Evolutionary conservation across 2,113 vertebrate species (phyloP), one percentile per base, ranked within the genome.

Genomic region (Lutjanus erythropterus): DNA sequence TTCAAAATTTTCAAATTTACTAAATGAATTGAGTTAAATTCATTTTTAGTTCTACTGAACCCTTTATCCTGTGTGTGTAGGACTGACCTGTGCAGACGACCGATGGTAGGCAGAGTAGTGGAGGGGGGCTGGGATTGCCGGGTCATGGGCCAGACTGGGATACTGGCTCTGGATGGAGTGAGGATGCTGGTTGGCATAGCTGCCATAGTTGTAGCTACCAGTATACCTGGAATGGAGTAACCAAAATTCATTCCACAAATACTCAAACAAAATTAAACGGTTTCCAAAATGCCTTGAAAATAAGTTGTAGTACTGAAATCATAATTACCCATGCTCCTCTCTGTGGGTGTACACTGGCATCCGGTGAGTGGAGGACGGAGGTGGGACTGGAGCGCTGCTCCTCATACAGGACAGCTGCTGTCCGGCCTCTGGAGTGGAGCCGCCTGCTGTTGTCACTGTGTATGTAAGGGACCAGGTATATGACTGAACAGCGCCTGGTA

Each of bases 381-480:
- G 92, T 15, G 97, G 95, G 21, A 96, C 92, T 0, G 97, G 96
- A 0, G 97, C 95, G 0, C 95, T 94, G 81, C 91, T 96, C 86
- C 97, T 96, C 97, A 99, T 97, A 75, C 98, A 98, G 90, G 97
- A 93, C 85, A 98, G 93, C 91, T 98, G 98, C 73, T 97, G 96
- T 60, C 96, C 94, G 29, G 92, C 96, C 44, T 99, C 98, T 2
- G 96, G 95, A 27, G 97, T 88, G 46, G 96, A 96, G 5, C 96
- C 96, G 18, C 97, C 97, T 56, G 98, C 97, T 29, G 97, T 98
- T 47, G 98, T 99, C 95, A 99, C 98, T 44, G 98, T 99, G 93
- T 99, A 99, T n/a, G 98, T 99, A 88, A 99, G 97, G 81, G 98
- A 99, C 98, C 98, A 99, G 1, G 98, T 99, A 87, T 99, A 99